Conservation (phyloP, 2,113 vertebrate genomes). For the Sialia sialis region DNA sequence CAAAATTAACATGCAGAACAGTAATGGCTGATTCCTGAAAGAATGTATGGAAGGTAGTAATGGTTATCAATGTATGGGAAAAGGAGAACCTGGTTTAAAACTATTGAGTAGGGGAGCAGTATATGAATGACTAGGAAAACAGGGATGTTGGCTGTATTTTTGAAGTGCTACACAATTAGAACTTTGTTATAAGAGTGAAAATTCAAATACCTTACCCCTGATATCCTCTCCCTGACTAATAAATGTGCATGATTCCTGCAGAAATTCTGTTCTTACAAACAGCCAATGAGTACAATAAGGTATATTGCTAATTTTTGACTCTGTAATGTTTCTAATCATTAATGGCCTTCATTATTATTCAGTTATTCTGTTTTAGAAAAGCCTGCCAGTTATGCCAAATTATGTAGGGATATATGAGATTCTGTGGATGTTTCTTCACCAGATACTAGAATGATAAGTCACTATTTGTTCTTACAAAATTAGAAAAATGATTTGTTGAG, state of each 20-base stretch:
- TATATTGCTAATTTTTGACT: slow-evolving; percentile 12
- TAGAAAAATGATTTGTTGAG: neutral
- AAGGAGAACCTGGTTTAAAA: neutral
- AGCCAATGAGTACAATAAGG: neutral
- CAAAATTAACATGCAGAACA: neutral
- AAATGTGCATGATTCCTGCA: neutral
- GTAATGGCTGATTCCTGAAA: neutral
- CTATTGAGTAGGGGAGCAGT: neutral
- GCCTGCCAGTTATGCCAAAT: slow-evolving; percentile 13
- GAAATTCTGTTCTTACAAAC: neutral
- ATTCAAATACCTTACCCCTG: neutral
- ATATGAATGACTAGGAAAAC: neutral
- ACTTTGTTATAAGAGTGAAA: neutral
- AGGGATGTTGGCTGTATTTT: neutral
- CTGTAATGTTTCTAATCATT: slow-evolving; percentile 29
- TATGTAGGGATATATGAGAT: neutral
- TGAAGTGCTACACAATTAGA: neutral
- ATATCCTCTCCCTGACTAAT: neutral
- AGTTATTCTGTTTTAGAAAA: slow-evolving; percentile 38
- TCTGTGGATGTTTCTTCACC: neutral
- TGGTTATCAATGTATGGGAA: neutral
- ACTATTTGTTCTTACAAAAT: neutral
- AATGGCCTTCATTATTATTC: slow-evolving; percentile 52
- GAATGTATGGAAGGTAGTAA: neutral
- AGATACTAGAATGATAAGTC: neutral